Conservation (phyloP, 2,797 vertebrate species). For the Kryptopterus vitreolus region DNA sequence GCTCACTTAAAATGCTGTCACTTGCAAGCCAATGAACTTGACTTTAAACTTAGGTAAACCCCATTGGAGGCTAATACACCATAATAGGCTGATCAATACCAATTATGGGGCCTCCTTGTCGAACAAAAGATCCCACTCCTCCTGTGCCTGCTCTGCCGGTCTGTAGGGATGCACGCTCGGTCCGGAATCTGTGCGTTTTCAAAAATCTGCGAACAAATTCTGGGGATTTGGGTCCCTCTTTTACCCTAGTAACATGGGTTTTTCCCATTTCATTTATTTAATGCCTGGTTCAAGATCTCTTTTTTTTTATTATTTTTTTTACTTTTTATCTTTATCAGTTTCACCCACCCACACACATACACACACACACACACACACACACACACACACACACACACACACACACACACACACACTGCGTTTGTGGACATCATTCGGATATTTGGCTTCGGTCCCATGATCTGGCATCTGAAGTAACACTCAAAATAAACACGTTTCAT, state of each 20-base stretch:
- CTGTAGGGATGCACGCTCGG: slow-evolving; percentile 25
- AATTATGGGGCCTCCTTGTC: slow-evolving; percentile 65
- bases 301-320: no score
- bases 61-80: slow-evolving; percentile 64
- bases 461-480: background rate
- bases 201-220: slow-evolving; percentile 18
- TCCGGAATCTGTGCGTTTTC: slow-evolving; percentile 14
- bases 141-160: slow-evolving; percentile 41
- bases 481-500: background rate
- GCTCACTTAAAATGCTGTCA: slow-evolving; percentile 63
- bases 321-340: slow-evolving; percentile 25
- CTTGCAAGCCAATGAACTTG: slow-evolving; percentile 67
- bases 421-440: background rate
- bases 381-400: background rate
- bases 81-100: slow-evolving; percentile 72
- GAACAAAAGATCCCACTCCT: slow-evolving; percentile 62
- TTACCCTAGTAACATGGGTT: background rate
- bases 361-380: background rate
- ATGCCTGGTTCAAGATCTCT: background rate
- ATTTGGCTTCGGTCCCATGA: background rate
- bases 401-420: background rate
- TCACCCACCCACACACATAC: background rate
- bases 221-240: background rate
- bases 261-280: background rate
- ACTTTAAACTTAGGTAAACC: slow-evolving; percentile 71